Base-by-base conservation (phyloP, 2,888 invertebrate species). In the Drosophila incognita region DNA sequence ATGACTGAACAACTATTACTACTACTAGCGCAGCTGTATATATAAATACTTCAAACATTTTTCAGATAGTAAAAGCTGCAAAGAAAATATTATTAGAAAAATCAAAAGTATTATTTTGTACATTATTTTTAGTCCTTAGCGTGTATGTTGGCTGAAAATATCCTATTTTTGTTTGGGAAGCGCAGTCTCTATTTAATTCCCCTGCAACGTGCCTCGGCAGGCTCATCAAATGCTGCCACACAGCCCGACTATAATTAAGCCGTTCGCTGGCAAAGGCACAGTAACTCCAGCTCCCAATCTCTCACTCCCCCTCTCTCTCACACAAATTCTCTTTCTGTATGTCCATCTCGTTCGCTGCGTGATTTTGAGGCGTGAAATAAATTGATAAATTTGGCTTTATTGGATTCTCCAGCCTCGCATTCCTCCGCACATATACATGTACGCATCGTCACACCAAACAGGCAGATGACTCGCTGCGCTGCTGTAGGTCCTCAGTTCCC, bases 351-450 rank as follows among this genome's bases (percentile, higher is more conserved):
- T 27, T 13, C 31, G 24, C 42, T 40, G 69, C 74, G 81, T 89
- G 85, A 84, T 87, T 84, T 80, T 69, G 77, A 90, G 90, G 91
- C 91, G 91, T 90, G 88, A 90, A 90, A 90, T 90, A 90, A 90
- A 90, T 90, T 90, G 91, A 90, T 90, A 90, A 90, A 90, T 90
- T 90, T 75, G 89, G 76, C 85, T 82, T 90, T 90, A 90, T 85
- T 88, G 91, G 90, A 88, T 83, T 83, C 77, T 69, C 67, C 65
- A 48, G 59, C 40, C 69, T 58, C 69, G 66, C 85, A 82, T 82
- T 70, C 85, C 66, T 68, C 29, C 59, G 61, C 77, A 74, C 53
- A 24, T 7, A 46, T 4, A 8, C 24, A 24, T 4, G 7, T 4
- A 24, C 24, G 24, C 15, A 46, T 24, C 46, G 46, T 46, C 46